A percentile compares a stretch with the other conserved stretches of the same genome.
Evolutionary conservation across 2,888 invertebrate genomes (phyloP).

Genomic region (Brachypterus glaber): DNA sequence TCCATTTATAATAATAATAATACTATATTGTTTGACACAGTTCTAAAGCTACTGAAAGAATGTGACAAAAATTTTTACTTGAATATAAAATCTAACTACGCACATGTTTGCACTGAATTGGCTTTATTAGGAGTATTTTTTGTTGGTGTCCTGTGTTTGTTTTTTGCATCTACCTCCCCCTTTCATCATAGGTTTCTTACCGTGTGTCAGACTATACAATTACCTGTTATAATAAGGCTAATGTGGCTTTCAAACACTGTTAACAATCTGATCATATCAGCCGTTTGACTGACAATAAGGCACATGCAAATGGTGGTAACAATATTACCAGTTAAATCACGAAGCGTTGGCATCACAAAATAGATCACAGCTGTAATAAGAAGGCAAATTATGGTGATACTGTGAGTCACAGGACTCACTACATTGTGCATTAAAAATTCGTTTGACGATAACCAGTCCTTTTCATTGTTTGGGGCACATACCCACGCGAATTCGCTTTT

Average conservation of each 20-base stretch:
- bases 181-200: too few relatives aligned
- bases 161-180: too few relatives aligned
- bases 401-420: conserved; percentile 68
- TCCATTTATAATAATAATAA: too few relatives aligned
- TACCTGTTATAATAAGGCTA: conserved; percentile 72
- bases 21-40: too few relatives aligned
- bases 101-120: too few relatives aligned
- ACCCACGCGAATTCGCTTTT: conserved; percentile 62
- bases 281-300: conserved; percentile 65
- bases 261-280: conserved; percentile 68
- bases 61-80: too few relatives aligned
- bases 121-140: too few relatives aligned
- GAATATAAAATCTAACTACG: too few relatives aligned
- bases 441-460: conserved; percentile 59
- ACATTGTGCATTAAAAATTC: conserved; percentile 66
- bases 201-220: too few relatives aligned
- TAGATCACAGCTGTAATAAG: conserved; percentile 68
- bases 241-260: conserved; percentile 72
- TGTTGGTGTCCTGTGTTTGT: too few relatives aligned
- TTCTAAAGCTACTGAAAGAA: too few relatives aligned
- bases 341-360: conserved; percentile 70
- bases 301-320: conserved; percentile 73
- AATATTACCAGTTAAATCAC: conserved; percentile 77
- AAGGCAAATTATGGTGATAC: conserved; percentile 59
- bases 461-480: conserved; percentile 60